phyloP scores from a whole-genome alignment of 2,113 vertebrate genomes.

The Drymodes brunneopygia region DNA sequence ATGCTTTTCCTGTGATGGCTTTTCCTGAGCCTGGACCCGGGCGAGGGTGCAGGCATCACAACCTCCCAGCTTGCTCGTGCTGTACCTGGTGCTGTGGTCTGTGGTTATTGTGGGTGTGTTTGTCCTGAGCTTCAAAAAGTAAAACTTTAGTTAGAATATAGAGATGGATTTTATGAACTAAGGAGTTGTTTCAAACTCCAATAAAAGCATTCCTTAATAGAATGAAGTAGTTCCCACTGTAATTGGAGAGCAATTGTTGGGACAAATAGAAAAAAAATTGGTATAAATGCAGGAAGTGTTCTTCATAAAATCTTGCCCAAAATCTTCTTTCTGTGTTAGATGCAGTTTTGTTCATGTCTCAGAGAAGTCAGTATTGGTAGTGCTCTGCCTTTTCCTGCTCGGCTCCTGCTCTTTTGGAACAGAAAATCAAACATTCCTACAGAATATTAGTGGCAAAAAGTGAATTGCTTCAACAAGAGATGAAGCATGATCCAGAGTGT shows the following conservation, averaged over 20 bases:
- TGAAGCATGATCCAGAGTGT: neutral
- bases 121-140: neutral
- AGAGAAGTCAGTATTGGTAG: neutral
- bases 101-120: neutral
- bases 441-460: neutral
- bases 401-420: neutral
- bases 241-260: neutral
- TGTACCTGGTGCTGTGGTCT: neutral
- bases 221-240: neutral
- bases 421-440: neutral
- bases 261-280: neutral
- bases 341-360: neutral
- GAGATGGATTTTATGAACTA: neutral
- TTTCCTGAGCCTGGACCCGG: neutral
- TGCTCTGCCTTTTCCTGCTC: neutral
- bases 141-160: neutral
- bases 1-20: neutral
- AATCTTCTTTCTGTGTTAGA: neutral
- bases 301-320: neutral
- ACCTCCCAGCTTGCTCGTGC: rapidly evolving
- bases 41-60: neutral
- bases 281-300: neutral
- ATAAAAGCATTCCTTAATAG: neutral
- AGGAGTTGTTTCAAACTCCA: neutral
- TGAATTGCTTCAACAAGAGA: slow-evolving; percentile 1